Evolutionary conservation across 1,140 invertebrate species (phyloP).

Genomic region (Adelges cooleyi): DNA sequence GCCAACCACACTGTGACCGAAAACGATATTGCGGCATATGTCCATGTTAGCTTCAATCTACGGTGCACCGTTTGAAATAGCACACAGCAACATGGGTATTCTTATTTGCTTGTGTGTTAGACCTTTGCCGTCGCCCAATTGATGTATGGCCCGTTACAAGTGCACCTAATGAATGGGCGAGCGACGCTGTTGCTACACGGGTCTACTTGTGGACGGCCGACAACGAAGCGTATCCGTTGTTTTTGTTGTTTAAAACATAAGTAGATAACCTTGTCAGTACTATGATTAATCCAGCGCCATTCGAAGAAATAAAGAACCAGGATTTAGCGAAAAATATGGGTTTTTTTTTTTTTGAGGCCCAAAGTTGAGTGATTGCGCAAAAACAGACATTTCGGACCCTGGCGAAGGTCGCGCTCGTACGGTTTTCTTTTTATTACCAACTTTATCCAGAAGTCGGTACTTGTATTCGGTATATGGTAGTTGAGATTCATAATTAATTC

Average conservation of each 20-base stretch:
- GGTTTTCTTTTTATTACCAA: not conserved
- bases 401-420: not conserved
- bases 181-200: not conserved
- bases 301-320: not conserved
- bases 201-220: not conserved
- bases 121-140: too few relatives aligned
- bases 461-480: too few relatives aligned
- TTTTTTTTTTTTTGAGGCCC: not conserved
- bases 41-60: too few relatives aligned
- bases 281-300: slow-evolving; percentile 21
- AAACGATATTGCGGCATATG: too few relatives aligned
- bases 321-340: too few relatives aligned
- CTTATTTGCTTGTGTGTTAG: too few relatives aligned
- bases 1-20: too few relatives aligned
- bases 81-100: too few relatives aligned
- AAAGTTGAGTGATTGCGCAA: slow-evolving; percentile 11
- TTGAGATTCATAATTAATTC: too few relatives aligned
- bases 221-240: not conserved
- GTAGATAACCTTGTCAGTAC: slow-evolving; percentile 13
- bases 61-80: too few relatives aligned
- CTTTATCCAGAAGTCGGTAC: too few relatives aligned
- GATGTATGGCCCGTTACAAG: not conserved
- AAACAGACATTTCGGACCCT: not conserved
- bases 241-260: slow-evolving; percentile 15
- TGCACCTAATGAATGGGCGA: not conserved